A percentile compares a stretch with the other conserved stretches of the same genome.
Evolutionary conservation across 2,888 invertebrate species (phyloP).

Genomic region (Carterocephalus palaemon): DNA sequence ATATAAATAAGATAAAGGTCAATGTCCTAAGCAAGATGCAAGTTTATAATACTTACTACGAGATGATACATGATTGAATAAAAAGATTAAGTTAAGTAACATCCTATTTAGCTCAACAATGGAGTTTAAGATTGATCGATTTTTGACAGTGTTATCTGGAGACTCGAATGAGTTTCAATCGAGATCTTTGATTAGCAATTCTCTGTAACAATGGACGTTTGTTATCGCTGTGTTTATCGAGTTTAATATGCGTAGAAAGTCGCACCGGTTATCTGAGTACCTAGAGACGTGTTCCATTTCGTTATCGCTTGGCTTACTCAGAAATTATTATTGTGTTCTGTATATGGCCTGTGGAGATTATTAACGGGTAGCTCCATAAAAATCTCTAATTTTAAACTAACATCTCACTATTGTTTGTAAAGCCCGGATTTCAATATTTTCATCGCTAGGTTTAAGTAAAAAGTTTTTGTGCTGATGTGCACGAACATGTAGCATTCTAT

Average conservation of each 20-base stretch:
- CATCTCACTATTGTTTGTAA: background rate
- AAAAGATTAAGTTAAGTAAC: slow-evolving; percentile 3
- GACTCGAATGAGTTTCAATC: slow-evolving; percentile 60
- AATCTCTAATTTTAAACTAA: slow-evolving; percentile 20
- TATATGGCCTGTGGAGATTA: slow-evolving; percentile 64
- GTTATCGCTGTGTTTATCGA: slow-evolving; percentile 68
- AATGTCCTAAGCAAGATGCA: too few relatives aligned
- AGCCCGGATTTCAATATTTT: too few relatives aligned
- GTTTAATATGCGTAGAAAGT: slow-evolving; percentile 76
- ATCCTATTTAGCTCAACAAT: slow-evolving; percentile 18
- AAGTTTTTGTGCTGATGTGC: too few relatives aligned
- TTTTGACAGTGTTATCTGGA: slow-evolving; percentile 13
- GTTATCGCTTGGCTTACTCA: slow-evolving; percentile 61
- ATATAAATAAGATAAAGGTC: too few relatives aligned
- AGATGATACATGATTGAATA: too few relatives aligned
- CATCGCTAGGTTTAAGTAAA: too few relatives aligned
- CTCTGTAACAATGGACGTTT: slow-evolving; percentile 56
- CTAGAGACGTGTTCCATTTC: slow-evolving; percentile 60
- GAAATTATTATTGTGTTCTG: slow-evolving; percentile 67
- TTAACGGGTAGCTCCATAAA: slow-evolving; percentile 23
- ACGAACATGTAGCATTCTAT: too few relatives aligned
- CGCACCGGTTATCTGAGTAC: slow-evolving; percentile 55
- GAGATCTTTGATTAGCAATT: slow-evolving; percentile 70
- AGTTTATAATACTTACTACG: too few relatives aligned
- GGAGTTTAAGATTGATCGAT: slow-evolving; percentile 14